Evolutionary conservation across 2,797 vertebrate species (phyloP), one percentile per base, ranked within the genome.

Genomic region (Danio aesculapii): DNA sequence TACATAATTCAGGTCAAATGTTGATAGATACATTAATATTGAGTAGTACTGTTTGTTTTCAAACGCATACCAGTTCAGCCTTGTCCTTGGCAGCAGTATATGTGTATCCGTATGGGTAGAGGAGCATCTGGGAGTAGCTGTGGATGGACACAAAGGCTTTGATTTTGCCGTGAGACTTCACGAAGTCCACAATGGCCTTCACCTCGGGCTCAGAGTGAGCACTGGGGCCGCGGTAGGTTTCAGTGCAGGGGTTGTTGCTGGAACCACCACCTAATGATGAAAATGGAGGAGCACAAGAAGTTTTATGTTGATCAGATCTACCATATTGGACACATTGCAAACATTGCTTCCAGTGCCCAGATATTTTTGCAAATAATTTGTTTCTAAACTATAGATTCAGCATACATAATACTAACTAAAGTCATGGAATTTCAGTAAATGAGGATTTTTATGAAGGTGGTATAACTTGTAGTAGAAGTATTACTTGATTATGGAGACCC

Each of bases 61-160:
- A 3, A n/a, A 50, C 12, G 43, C 91, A 43, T 90, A 99, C 98
- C 95, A 98, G 94, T 85, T 99, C 98, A 0, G 55, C 0, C 6
- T 93, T 41, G 83, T 98, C 90, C 0, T 83, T 75, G 0, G 0
- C 84, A 0, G 92, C 83, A 0, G 90, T 90, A 0, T 0, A 8
- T 8, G 92, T 98, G 91, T 97, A 97, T 69, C 98, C 98, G 0
- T 96, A 98, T 57, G 98, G 98, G 41, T 97, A 98, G 78, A 99
- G 81, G 43, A 99, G 96, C 90, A 99, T 95, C 90, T 99, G 98
- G 47, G 97, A 98, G 83, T 98, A 99, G 85, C 97, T 91, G 71
- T 99, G 98, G 91, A 99, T 97, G 92, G 97, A 98, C 84, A 98
- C 0, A 61, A 99, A 98, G 83, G 96, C 92, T 88, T 98, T 98